Base-by-base conservation (phyloP, 2,797 vertebrate genomes). In the Fistularia commersonii region DNA sequence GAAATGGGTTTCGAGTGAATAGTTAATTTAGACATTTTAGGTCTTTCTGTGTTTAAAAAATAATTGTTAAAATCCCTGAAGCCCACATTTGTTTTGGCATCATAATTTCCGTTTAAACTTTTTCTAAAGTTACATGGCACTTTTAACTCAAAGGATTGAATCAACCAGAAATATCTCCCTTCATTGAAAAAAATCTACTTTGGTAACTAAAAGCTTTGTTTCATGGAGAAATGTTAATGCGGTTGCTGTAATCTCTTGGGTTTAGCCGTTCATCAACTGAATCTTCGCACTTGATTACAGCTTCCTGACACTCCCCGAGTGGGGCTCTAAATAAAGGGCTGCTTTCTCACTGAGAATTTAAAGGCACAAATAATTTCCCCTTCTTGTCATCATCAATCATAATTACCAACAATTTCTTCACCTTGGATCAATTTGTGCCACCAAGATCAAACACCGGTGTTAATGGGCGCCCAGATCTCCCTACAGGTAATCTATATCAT, bases 371-470 rank as follows among this genome's bases (percentile, higher is more conserved):
- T 87, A 86, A 92, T 92, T 93, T 91, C 87, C 74, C 45, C 80
- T 83, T 87, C 60, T 51, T 74, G 79, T 67, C 88, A 86, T 87
- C 91, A 96, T 97, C 91, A 90, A 94, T 96, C 93, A 94, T 91
- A 92, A 90, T 91, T 90, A 93, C 48, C 92, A 87, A 92, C 92
- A 89, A 90, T 92, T 93, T 94, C 94, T 91, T 96, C 94, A 95
- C 93, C 93, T 96, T 97, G 94, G 90, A 95, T 93, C 94, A 93
- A 96, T 97, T 97, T 95, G 91, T 93, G 90, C 90, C 91, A 82
- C 70, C 77, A 81, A 95, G 92, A 96, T 96, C 93, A 96, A 94
- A 95, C 91, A 84, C 91, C 62, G 48, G 57, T 64, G 67, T 61
- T 89, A 87, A 86, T 85, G 86, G 86, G 87, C 64, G 86, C 88